Evolutionary conservation across 2,113 vertebrate genomes (phyloP).

Genomic region (Phrynosoma blainvillii): DNA sequence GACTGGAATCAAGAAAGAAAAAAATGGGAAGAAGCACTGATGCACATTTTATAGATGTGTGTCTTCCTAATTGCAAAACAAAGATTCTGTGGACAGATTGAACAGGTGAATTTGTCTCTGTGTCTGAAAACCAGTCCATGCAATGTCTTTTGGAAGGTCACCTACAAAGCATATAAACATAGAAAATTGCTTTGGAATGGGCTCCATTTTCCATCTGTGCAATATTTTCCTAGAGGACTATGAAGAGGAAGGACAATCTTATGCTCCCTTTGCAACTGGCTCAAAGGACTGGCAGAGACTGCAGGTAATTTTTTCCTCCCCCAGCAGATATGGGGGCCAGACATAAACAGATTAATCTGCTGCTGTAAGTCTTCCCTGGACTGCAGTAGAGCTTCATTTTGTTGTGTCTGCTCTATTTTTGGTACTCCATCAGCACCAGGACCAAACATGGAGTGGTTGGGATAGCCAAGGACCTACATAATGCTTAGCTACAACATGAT

Average conservation of each 20-base stretch:
- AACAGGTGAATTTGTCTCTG: not conserved
- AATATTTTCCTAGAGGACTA: not conserved
- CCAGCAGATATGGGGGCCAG: too few species aligned
- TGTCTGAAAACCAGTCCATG: not conserved
- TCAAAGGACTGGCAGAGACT: too few species aligned
- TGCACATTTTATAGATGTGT: too few species aligned
- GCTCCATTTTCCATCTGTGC: not conserved
- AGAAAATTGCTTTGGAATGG: slow-evolving; percentile 6
- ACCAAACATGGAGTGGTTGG: not conserved
- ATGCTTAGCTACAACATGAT: too few species aligned
- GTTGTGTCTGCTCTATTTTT: not conserved
- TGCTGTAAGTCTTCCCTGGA: not conserved
- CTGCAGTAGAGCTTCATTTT: not conserved
- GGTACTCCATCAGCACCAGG: not conserved
- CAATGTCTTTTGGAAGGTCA: not conserved
- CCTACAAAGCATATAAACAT: not conserved
- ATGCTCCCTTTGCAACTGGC: not conserved
- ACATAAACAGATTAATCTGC: not conserved
- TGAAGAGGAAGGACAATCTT: not conserved
- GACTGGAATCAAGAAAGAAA: too few species aligned
- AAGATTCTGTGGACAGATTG: not conserved
- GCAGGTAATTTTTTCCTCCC: not conserved
- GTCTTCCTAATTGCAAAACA: not conserved
- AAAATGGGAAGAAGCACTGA: too few species aligned
- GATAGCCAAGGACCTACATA: not conserved